Evolutionary conservation across 2,113 vertebrate species (phyloP), one percentile per base, ranked within the genome.

Genomic region (Calyptomena viridis): DNA sequence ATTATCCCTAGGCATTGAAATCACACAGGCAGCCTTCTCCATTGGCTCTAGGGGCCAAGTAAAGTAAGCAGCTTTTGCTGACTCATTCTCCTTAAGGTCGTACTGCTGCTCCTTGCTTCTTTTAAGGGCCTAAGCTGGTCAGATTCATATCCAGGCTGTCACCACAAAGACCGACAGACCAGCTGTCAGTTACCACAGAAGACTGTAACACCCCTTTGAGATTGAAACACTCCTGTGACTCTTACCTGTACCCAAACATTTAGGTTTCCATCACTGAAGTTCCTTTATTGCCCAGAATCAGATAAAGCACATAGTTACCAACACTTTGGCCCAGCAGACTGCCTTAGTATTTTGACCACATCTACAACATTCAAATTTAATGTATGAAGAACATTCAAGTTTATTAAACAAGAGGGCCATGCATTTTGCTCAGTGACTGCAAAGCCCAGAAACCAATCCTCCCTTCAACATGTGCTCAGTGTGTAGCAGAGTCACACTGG

Each of bases 391-490:
- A 3, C 6, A 53, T 22, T 44, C 12, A 12, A 12, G 21, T 39
- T 72, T 23, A 85, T 19, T 33, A 69, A 21, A 73, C 5, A 69
- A 14, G 24, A 73, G 4, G 5, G 21, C 3, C 20, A 18, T 9
- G 24, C 27, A 35, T 39, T 91, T 56, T 44, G 30, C 50, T 75
- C 23, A 63, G 46, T 13, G 27, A 47, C 46, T 44, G 40, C 21
- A 53, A 23, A 53, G 30, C 23, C 14, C 1, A 5, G 58, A 69
- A 84, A 31, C 9, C 42, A 72, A 12, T 11, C 49, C 25, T 53
- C 16, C 40, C 12, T 31, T 14, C 2, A 2, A 71, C 42, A 44
- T 0, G 1, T 2, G 4, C 13, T 59, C 6, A 6, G 20, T 14
- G 16, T 2, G 2, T 14, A 62, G 30, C 12, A 73, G 17, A 58